Conservation (phyloP, 2,888 invertebrate species). For the Archips xylosteana region DNA sequence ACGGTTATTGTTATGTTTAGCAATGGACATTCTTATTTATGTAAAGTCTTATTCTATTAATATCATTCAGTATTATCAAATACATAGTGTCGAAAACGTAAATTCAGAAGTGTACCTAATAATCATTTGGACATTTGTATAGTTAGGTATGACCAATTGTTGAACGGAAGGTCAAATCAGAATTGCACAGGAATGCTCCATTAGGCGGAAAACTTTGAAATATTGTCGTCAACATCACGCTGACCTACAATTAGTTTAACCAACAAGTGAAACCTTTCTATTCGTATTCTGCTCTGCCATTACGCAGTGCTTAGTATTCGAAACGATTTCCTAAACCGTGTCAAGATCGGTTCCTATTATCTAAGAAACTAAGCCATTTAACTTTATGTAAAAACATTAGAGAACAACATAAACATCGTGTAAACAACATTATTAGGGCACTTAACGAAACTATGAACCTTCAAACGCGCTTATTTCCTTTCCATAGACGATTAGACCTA, state of each 20-base stretch:
- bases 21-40: too few species aligned
- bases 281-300: constrained; percentile 68
- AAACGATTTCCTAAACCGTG: constrained; percentile 73
- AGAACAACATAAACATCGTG: constrained; percentile 56
- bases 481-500: constrained; percentile 43
- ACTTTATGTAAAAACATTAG: constrained; percentile 55
- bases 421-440: constrained; percentile 50
- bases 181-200: constrained; percentile 3
- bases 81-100: not conserved
- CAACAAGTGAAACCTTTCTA: constrained; percentile 61
- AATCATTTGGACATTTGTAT: not conserved
- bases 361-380: constrained; percentile 63
- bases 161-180: constrained; percentile 22
- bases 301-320: constrained; percentile 72
- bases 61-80: too few species aligned
- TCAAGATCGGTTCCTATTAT: constrained; percentile 79
- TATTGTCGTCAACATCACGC: constrained; percentile 50
- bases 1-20: too few species aligned
- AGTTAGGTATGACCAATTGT: constrained; percentile 16
- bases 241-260: constrained; percentile 59
- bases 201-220: constrained; percentile 14
- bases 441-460: constrained; percentile 53
- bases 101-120: not conserved
- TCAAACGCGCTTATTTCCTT: constrained; percentile 53
- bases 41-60: too few species aligned